These are phyloP conservation scores for Tachina fera DNA, from an alignment of 2,888 invertebrate genomes.

Conservation along the genomic window DNA sequence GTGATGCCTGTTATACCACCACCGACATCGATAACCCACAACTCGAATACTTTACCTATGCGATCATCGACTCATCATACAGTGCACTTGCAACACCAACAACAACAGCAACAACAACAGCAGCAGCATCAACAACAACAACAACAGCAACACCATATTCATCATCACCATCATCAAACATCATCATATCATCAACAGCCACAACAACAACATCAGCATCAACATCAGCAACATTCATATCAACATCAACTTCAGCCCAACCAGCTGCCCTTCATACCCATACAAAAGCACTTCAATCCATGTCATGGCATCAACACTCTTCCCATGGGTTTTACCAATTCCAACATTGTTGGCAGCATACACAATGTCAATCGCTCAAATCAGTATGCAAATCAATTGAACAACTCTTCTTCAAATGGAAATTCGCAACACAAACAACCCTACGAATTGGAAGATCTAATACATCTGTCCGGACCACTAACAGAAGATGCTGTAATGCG, in stretches of 20 bases:
- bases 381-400: constrained; percentile 68
- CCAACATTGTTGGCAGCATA: constrained; percentile 56
- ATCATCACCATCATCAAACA: constrained; percentile 41
- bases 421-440: constrained; percentile 74
- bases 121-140: constrained; percentile 57
- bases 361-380: constrained; percentile 66
- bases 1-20: constrained; percentile 65
- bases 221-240: constrained; percentile 71
- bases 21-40: constrained; percentile 59
- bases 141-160: constrained; percentile 62
- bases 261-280: constrained; percentile 76
- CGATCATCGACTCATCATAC: constrained; percentile 69
- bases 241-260: constrained; percentile 61
- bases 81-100: constrained; percentile 44
- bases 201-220: constrained; percentile 36
- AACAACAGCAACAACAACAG: constrained; percentile 56
- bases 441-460: constrained; percentile 91
- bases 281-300: constrained; percentile 79
- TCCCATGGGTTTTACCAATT: constrained; percentile 76
- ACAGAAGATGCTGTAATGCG: constrained; percentile 97
- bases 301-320: constrained; percentile 79
- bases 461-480: constrained; percentile 95
- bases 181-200: constrained; percentile 34
- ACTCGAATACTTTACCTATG: constrained; percentile 73
- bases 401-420: constrained; percentile 44